phyloP scores from a whole-genome alignment of 2,113 vertebrate genomes.

The Mola mola region DNA sequence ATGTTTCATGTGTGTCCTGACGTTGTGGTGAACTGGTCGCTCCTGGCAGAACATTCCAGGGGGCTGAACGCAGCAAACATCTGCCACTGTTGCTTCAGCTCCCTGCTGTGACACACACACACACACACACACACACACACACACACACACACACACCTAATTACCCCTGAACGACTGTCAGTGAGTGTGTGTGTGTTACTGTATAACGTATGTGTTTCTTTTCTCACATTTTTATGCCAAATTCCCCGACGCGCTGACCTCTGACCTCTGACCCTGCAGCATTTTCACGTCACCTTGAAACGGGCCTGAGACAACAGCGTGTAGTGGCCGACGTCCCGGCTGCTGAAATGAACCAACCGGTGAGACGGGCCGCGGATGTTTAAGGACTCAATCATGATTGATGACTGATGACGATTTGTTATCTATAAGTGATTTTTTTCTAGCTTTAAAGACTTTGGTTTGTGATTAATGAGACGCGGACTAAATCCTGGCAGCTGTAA shows the following conservation, averaged over 20 bases:
- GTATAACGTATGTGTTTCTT: conserved; percentile 23
- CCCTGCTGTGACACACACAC: conserved; percentile 38
- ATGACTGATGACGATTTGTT: no score
- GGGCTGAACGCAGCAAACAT: conserved; percentile 28
- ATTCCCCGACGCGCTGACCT: conserved; percentile 29
- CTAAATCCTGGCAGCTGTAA: no score
- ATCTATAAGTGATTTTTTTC: no score
- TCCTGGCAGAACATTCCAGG: background rate
- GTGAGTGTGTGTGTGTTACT: background rate
- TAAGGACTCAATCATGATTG: no score
- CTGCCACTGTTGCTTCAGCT: background rate
- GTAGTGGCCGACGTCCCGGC: conserved; percentile 27
- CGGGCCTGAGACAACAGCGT: background rate
- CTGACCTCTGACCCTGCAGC: conserved; percentile 37
- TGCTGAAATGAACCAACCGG: background rate
- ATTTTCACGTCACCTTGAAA: conserved; percentile 55
- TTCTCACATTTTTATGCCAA: conserved; percentile 54
- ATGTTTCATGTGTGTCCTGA: no score
- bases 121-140: conserved; percentile 23
- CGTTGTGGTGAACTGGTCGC: no score
- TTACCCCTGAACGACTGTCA: conserved; percentile 16
- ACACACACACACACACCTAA: conserved; percentile 34
- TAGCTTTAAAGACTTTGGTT: no score
- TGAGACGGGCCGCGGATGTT: no score
- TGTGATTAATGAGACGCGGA: no score